Evolutionary conservation across 1,140 invertebrate species (phyloP).

Genomic region (Micrasema longulum): DNA sequence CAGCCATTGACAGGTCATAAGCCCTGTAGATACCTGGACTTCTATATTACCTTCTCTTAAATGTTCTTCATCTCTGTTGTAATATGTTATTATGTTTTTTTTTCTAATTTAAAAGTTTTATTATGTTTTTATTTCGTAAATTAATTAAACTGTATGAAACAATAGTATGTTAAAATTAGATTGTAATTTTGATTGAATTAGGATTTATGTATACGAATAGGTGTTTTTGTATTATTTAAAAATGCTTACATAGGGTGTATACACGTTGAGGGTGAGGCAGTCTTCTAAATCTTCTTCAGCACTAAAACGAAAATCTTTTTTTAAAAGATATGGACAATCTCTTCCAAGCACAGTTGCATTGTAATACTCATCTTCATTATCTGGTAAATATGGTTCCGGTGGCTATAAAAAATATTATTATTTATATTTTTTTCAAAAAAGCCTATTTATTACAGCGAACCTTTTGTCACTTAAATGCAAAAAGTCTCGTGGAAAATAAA

Average conservation of each 20-base stretch:
- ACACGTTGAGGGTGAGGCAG: slow-evolving; percentile 58
- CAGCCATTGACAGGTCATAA: too few relatives aligned
- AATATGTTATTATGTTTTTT: too few relatives aligned
- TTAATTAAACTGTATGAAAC: not conserved
- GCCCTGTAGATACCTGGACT: too few relatives aligned
- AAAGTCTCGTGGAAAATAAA: too few relatives aligned
- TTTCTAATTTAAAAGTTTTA: not conserved
- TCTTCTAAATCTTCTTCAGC: slow-evolving; percentile 51
- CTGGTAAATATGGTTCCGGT: slow-evolving; percentile 11
- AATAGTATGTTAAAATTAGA: not conserved
- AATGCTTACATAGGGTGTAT: slow-evolving; percentile 54
- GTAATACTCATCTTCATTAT: slow-evolving; percentile 21
- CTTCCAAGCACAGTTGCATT: slow-evolving; percentile 30
- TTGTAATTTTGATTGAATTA: not conserved
- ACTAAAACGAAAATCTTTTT: too few relatives aligned
- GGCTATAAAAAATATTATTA: slow-evolving; percentile 44
- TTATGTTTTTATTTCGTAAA: not conserved
- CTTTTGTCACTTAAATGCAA: too few relatives aligned
- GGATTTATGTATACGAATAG: not conserved
- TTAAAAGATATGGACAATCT: slow-evolving; percentile 31
- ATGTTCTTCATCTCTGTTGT: too few relatives aligned
- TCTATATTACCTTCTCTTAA: too few relatives aligned
- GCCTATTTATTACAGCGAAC: too few relatives aligned
- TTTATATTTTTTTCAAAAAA: too few relatives aligned
- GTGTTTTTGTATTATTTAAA: not conserved